A percentile compares a stretch with the other conserved stretches of the same genome.
Conservation (phyloP, 2,888 invertebrate genomes). For the Spatulosminthurus flaviceps region DNA sequence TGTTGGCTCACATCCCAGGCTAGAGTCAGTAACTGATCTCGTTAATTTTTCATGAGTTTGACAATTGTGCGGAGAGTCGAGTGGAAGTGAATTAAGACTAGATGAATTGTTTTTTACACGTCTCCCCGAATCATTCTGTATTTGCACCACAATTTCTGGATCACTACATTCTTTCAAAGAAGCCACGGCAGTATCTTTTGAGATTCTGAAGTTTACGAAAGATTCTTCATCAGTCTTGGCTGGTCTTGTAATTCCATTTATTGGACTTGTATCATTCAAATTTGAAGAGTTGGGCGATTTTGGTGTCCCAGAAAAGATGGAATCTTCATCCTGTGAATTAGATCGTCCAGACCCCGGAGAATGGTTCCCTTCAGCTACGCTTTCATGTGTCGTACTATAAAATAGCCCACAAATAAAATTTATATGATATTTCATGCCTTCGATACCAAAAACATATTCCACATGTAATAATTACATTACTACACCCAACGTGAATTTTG, state of each 20-base stretch:
- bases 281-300: constrained; percentile 24
- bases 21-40: constrained; percentile 61
- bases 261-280: constrained; percentile 4
- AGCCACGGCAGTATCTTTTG: constrained; percentile 24
- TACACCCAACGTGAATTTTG: no score
- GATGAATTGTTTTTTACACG: constrained; percentile 49
- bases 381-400: constrained; percentile 62
- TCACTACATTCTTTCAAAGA: background rate
- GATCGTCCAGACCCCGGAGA: constrained; percentile 46
- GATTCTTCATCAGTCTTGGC: constrained; percentile 22
- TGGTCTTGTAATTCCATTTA: constrained; percentile 20
- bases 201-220: constrained; percentile 64
- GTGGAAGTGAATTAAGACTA: constrained; percentile 63
- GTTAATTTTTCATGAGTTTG: constrained; percentile 42
- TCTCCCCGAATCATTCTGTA: background rate
- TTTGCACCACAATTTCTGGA: constrained; percentile 18
- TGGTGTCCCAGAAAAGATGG: constrained; percentile 19
- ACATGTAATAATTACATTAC: constrained; percentile 1
- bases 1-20: constrained; percentile 46
- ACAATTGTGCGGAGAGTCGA: constrained; percentile 36
- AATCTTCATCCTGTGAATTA: constrained; percentile 53
- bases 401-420: background rate
- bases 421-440: background rate
- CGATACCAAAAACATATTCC: background rate
- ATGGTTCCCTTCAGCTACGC: constrained; percentile 51